Percentiles rank a stretch among this genome's conserved stretches.
phyloP scores from a whole-genome alignment of 1,140 invertebrate species.

The Probaryconus sp. region DNA sequence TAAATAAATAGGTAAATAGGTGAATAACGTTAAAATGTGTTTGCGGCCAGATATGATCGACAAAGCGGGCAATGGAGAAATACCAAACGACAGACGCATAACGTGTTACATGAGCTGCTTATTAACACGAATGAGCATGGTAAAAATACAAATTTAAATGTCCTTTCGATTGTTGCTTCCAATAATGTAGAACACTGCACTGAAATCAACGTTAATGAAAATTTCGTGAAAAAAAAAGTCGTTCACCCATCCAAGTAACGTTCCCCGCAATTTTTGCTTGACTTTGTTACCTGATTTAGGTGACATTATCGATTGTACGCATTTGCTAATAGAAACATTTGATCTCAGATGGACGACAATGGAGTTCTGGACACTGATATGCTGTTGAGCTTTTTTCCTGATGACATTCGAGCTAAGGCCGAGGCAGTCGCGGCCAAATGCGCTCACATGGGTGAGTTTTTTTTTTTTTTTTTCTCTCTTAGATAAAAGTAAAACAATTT shows the following conservation, averaged over 20 bases:
- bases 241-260: no score
- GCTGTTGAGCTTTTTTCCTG: conserved; percentile 65
- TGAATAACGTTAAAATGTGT: conserved; percentile 19
- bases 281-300: no score
- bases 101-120: conserved; percentile 75
- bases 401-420: conserved; percentile 42
- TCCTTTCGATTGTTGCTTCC: no score
- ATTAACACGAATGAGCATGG: conserved; percentile 70
- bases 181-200: no score
- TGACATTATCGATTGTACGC: no score
- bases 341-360: conserved; percentile 66
- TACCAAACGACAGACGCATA: conserved; percentile 61
- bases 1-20: background rate
- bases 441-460: conserved; percentile 44
- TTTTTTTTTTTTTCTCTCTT: no score
- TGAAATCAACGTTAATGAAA: no score
- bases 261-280: no score
- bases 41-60: conserved; percentile 69
- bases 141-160: conserved; percentile 40
- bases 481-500: conserved; percentile 3
- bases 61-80: conserved; percentile 59
- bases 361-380: conserved; percentile 67
- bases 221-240: no score
- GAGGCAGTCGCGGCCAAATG: conserved; percentile 50
- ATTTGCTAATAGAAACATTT: no score